A percentile compares a stretch with the other conserved stretches of the same genome.
phyloP scores from a whole-genome alignment of 2,113 vertebrate genomes.

The Lathamus discolor region DNA sequence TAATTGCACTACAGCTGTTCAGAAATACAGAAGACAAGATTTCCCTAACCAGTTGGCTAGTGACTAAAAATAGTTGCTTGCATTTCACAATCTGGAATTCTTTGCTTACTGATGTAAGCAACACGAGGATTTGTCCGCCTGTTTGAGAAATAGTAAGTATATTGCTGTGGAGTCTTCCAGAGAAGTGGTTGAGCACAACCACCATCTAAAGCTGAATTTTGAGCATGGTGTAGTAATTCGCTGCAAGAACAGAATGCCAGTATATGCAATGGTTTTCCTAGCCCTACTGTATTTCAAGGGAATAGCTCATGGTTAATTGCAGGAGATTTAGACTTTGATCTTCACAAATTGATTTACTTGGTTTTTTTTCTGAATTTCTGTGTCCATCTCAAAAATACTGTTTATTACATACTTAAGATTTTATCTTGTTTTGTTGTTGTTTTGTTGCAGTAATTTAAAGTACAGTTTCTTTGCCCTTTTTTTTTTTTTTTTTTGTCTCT shows the following conservation, averaged over 20 bases:
- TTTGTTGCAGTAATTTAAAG: neutral
- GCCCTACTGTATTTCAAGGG: neutral
- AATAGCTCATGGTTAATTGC: neutral
- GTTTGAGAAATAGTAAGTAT: neutral
- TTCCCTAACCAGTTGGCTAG: neutral
- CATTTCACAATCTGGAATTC: neutral
- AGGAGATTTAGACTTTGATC: neutral
- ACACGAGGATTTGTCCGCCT: neutral
- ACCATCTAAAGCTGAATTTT: neutral
- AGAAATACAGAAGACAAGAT: neutral
- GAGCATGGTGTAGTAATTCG: neutral
- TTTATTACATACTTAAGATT: neutral
- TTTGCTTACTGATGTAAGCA: neutral
- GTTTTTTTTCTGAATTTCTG: neutral
- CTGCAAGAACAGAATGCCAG: neutral
- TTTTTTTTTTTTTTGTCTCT: neutral
- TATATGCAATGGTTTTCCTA: neutral
- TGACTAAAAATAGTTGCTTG: neutral
- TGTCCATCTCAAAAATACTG: neutral
- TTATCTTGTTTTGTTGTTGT: too few relatives aligned
- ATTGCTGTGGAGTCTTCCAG: neutral
- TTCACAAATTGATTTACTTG: neutral
- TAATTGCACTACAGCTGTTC: neutral
- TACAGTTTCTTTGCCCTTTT: neutral
- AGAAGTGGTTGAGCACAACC: neutral